Evolutionary conservation across 2,113 vertebrate genomes (phyloP).

Genomic region (Lethenteron camtschaticum): DNA sequence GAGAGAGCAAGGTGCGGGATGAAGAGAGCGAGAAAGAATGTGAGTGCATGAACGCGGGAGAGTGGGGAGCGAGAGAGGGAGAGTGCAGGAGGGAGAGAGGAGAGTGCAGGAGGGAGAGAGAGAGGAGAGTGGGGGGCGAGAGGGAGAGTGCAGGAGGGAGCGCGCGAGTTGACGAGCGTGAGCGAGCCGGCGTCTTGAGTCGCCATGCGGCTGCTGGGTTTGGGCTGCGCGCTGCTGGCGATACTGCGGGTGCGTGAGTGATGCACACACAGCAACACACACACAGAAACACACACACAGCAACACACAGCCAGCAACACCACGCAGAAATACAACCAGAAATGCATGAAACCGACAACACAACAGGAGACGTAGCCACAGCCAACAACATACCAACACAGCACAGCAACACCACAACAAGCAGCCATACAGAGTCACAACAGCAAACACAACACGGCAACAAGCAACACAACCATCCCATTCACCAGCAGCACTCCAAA

Average conservation of each 20-base stretch:
- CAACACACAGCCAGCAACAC: not conserved
- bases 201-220: no score
- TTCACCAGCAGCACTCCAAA: no score
- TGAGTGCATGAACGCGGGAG: not conserved
- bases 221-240: no score
- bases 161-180: not conserved
- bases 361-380: not conserved
- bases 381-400: not conserved
- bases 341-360: not conserved
- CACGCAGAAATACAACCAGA: not conserved
- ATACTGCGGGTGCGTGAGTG: not conserved
- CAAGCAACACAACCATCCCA: no score
- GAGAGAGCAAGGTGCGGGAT: not conserved
- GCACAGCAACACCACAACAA: no score
- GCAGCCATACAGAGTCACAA: no score
- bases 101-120: not conserved
- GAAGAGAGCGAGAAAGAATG: not conserved
- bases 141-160: not conserved
- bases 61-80: not conserved
- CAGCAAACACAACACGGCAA: no score
- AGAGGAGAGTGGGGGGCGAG: not conserved
- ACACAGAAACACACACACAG: not conserved
- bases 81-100: not conserved
- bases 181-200: not conserved
- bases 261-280: not conserved